Evolutionary conservation across 2,888 invertebrate species (phyloP), one percentile per base, ranked within the genome.

Genomic region (Agrochola lychnidis): DNA sequence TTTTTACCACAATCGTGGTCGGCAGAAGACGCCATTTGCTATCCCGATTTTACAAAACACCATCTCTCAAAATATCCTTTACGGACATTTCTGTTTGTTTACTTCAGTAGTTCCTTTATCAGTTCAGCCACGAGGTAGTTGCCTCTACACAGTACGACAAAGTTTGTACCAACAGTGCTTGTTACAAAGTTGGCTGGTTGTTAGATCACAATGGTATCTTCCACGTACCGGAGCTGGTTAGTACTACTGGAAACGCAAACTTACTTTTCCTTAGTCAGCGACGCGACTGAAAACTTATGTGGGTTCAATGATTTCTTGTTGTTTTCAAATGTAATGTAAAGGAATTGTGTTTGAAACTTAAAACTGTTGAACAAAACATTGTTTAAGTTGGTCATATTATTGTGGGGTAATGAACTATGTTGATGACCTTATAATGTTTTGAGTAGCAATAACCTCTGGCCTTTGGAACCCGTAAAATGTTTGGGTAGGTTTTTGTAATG

Each of bases 121-220:
- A 73, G 73, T 22, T 30, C 22, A 4, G 63, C 53, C 59, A 42
- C 6, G 72, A 71, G 73, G 78, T 84, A 69, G 71, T 81, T 84
- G 83, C 64, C 81, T 84, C 40, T 63, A 25, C 42, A 36, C 12
- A 56, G 59, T 40, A 77, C 74, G 73, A 63, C 78, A 66, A 83
- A 83, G 73, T 83, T 84, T 62, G 68, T 5, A 56, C 77, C 70
- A 78, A 80, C 72, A 67, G 2, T 62, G 81, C 62, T 81, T 81
- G 84, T 81, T 81, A 84, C 84, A 78, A 81, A 83, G 68, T 83
- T 81, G 40, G 69, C 22, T 74, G 30, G 48, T 57, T 45, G 71
- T 76, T 73, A 76, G 82, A 80, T 82, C 84, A 83, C 84, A 83
- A 83, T 84, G 12, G 78, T 66, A 84, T 84, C 83, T 62, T 45